phyloP scores from a whole-genome alignment of 2,113 vertebrate genomes.

The Aviceda subcristata region DNA sequence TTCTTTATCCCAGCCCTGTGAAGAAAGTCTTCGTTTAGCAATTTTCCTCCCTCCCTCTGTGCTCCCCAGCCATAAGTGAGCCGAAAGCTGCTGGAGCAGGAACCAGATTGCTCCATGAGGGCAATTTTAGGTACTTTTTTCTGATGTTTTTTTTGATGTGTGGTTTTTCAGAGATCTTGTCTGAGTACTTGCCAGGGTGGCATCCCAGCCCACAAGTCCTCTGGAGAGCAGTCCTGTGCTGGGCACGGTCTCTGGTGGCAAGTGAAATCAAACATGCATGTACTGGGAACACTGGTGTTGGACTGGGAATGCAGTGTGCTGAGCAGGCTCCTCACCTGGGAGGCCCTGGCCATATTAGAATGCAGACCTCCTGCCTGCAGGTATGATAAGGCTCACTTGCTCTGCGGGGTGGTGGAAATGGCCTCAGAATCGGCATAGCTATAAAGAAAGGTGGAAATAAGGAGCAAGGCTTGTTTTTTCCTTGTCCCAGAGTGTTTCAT shows the following conservation, averaged over 20 bases:
- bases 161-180: not conserved
- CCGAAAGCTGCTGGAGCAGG: not conserved
- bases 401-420: not conserved
- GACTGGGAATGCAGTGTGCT: not conserved
- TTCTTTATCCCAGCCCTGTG: not conserved
- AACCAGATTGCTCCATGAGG: not conserved
- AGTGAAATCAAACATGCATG: fast-evolving
- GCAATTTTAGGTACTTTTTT: not conserved
- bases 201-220: not conserved
- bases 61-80: not conserved
- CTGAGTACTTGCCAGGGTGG: not conserved
- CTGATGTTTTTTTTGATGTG: not conserved
- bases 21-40: not conserved
- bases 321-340: not conserved
- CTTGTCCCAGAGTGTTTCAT: not conserved
- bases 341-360: not conserved
- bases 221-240: not conserved
- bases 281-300: not conserved
- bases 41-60: not conserved
- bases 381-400: not conserved
- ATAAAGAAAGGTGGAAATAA: not conserved
- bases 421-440: not conserved
- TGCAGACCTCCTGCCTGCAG: not conserved
- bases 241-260: not conserved
- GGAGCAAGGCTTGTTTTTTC: not conserved